Base-by-base conservation (phyloP, 1,140 invertebrate genomes). In the Drosophila punjabiensis region DNA sequence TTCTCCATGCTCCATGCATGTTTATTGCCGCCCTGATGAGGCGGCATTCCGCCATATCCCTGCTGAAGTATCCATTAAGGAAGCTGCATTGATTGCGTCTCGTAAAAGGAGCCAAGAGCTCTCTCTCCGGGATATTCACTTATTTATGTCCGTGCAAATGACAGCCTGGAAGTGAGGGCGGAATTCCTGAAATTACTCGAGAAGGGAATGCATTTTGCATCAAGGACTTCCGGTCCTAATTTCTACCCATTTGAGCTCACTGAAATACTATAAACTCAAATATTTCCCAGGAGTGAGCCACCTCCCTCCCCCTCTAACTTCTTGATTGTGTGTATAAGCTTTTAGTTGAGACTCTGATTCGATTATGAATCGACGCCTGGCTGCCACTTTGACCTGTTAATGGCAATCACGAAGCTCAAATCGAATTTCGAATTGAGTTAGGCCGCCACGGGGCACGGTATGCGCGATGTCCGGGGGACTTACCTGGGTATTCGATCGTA, bases 401-500 rank as follows among this genome's bases (percentile, higher is more conserved):
- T 78, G 75, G 85, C 79, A 86, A 82, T 79, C 82, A 74, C 68
- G 64, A 60, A 76, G 80, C 78, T 78, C 78, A 85, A 89, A 89
- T 90, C 80, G 73, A 60, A 53, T 81, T 75, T 58, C 28, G 41
- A 68, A 76, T 69, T 75, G 58, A 69, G 55, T 71, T 71, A 87
- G 14, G 52, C 5, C 18, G 3, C 52, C 52, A 50, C 48, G 39
- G 16, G 50, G 67, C 52, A n/a, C n/a, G n/a, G 52, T 39, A 56
- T 45, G n/a, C 32, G 32, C 18, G 39, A 58, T 39, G 50, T 28
- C 20, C 37, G 11, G 0, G 64, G 61, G n/a, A n/a, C 92, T 93
- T 96, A 97, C 97, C 97, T 97, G 82, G 97, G 96, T 94, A 97
- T 97, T 85, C 95, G 95, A 94, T 98, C 97, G 93, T 97, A 97